Base-by-base conservation (phyloP, 2,888 invertebrate genomes). In the Stratiomys singularior region DNA sequence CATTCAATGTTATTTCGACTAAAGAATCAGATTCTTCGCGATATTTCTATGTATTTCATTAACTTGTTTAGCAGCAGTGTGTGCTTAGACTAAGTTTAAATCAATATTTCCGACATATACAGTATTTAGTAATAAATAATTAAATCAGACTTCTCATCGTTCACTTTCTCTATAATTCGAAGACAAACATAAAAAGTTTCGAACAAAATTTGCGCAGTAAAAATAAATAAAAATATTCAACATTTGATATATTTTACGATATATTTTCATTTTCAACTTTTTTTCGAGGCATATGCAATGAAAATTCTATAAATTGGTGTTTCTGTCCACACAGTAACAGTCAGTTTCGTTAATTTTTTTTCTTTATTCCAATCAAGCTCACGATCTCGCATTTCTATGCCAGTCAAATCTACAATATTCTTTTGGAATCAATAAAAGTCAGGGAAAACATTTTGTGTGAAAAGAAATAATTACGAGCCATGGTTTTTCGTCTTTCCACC, bases 221-320 rank as follows among this genome's bases (percentile, higher is more conserved):
- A 56, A 72, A 72, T 72, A 72, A 72, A 72, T 72, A 72, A 72
- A 72, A 56, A 56, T 30, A 56, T 56, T 72, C 56, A 72, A 72
- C 30, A 72, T 23, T 72, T 60, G 13, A 60, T 25, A 60, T 21
- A 60, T 60, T 60, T 60, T 60, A 60, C 60, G 60, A 25, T 25
- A 23, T 60, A 23, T n/a, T 21, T 60, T 23, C 44, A 18, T 44
- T 66, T 66, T 37, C n/a, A 3, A 64, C 37, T 64, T 5, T 30
- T 30, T 64, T 11, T 66, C 66, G 66, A 66, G 66, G 44, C 66
- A 37, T 44, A 52, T 72, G 56, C 23, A 23, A 15, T 67, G 56
- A 52, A 18, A 28, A n/a, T 72, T 9, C n/a, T 47, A 21, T 66
- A 66, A 66, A 47, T 69, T 69, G 47, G 69, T 69, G 46, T 72